Evolutionary conservation across 2,113 vertebrate genomes (phyloP).

Genomic region (Lycaon pictus): DNA sequence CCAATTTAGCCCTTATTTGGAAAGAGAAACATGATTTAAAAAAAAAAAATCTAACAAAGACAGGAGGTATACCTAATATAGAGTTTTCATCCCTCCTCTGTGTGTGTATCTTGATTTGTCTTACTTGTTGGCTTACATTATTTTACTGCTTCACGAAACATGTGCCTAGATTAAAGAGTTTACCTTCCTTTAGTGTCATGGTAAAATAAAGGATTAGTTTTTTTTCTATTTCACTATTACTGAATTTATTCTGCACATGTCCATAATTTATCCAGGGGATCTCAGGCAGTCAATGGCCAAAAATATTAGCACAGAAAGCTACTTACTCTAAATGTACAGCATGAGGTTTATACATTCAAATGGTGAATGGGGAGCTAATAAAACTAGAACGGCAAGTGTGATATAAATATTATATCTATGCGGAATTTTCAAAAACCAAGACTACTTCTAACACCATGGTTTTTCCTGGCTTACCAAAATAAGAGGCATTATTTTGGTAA

Average conservation of each 20-base stretch:
- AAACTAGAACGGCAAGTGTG: not conserved
- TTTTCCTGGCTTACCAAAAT: not conserved
- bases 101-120: not conserved
- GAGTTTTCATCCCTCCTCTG: not conserved
- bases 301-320: not conserved
- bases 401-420: too few species aligned
- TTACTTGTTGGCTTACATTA: not conserved
- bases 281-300: not conserved
- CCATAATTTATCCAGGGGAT: not conserved
- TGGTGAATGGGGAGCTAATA: not conserved
- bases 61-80: not conserved
- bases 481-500: not conserved
- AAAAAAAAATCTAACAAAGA: not conserved
- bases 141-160: not conserved
- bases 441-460: not conserved
- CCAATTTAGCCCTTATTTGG: conserved; percentile 49
- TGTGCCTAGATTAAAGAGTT: not conserved
- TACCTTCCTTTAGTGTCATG: not conserved
- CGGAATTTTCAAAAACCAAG: not conserved
- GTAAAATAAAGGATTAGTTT: not conserved
- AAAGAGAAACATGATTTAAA: not conserved
- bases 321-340: not conserved
- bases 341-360: not conserved
- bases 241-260: not conserved
- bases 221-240: not conserved